Base-by-base conservation (phyloP, 2,888 invertebrate species). In the Ophion ellenae region DNA sequence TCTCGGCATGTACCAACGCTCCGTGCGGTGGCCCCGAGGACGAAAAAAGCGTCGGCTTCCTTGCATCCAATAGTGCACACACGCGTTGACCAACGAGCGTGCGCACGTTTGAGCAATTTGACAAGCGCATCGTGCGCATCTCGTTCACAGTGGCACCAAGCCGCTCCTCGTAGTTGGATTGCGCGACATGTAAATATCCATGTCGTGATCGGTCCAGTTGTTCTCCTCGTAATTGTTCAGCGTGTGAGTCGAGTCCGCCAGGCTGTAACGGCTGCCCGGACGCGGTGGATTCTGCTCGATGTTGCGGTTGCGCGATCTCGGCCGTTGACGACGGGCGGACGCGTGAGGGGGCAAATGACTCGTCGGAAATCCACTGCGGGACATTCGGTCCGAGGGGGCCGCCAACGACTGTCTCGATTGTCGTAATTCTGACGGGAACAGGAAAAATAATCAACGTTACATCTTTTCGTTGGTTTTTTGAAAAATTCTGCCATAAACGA, bases 191-290 rank as follows among this genome's bases (percentile, higher is more conserved):
- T 98, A 98, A 92, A 98, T 98, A 91, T 98, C 98, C 97, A 98
- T 98, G 93, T 98, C 98, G 94, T 98, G 98, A 94, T 98, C 98
- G 90, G 98, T 98, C 98, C 98, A 98, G 94, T 97, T 97, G 93
- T 98, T 98, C 93, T 98, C 98, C 94, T 97, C 97, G 94, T 97
- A 98, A 94, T 97, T 96, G 92, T 96, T 97, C 91, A 97, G 95
- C 69, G 97, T 97, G 90, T 97, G 96, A 70, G 96, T 96, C 45
- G 97, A 97, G 88, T 97, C 97, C 86, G 97, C 97, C 87, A 97
- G 95, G 90, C 97, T 96, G 92, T 96, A 97, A 91, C 98, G 96
- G 94, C 97, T 97, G 92, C 97, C 96, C 81, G 97, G 97, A 91
- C 96, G 94, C 89, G 96, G 95, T 90, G 95, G 94, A 88, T 95